Evolutionary conservation across 2,113 vertebrate species (phyloP).

Genomic region (Galemys pyrenaicus): DNA sequence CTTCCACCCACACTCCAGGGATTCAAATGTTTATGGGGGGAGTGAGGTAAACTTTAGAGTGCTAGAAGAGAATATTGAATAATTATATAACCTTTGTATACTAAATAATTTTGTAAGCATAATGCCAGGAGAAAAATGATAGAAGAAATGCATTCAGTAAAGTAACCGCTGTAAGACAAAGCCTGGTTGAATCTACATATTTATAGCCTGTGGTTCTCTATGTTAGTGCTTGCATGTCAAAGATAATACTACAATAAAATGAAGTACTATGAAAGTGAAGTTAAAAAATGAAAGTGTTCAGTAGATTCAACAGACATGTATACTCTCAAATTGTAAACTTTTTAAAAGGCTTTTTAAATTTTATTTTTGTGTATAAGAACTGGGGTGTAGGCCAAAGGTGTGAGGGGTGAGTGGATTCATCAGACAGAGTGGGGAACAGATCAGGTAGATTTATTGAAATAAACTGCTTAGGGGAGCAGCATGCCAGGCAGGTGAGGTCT

Average conservation of each 20-base stretch:
- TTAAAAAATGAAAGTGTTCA: conserved; percentile 5
- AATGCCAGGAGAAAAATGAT: neutral
- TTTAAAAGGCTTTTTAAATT: neutral
- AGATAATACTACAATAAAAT: neutral
- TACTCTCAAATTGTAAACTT: neutral
- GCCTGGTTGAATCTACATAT: neutral
- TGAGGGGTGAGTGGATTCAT: too few species aligned
- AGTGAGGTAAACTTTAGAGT: neutral
- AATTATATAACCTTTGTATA: neutral
- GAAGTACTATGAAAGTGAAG: neutral
- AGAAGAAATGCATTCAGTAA: neutral
- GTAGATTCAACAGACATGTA: neutral
- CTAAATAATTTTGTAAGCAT: conserved; percentile 2
- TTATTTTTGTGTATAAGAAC: too few species aligned
- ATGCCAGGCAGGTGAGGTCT: too few species aligned
- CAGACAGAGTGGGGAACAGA: too few species aligned
- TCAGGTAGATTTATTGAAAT: too few species aligned
- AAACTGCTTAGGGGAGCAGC: too few species aligned
- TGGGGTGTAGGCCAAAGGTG: too few species aligned
- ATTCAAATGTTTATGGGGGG: neutral
- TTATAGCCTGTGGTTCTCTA: neutral
- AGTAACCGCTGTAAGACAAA: neutral
- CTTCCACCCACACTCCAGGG: neutral
- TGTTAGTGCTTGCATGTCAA: neutral
- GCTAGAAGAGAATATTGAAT: neutral